phyloP scores from a whole-genome alignment of 2,113 vertebrate species.

The Odobenus rosmarus region DNA sequence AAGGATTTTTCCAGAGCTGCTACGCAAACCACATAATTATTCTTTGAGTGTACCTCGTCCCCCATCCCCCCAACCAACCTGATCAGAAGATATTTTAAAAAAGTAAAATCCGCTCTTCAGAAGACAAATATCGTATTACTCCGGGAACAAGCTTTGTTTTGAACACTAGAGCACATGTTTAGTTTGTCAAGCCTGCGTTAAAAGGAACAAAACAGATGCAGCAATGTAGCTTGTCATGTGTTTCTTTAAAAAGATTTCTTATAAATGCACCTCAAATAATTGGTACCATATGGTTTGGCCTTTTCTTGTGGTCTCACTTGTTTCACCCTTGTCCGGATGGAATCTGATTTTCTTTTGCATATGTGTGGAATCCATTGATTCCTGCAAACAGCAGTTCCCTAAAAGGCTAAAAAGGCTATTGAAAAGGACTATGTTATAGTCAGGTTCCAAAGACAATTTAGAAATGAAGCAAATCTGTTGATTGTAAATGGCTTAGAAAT shows the following conservation, averaged over 20 bases:
- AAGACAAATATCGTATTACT: not conserved
- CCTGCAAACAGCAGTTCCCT: not conserved
- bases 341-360: constrained; percentile 12
- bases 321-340: not conserved
- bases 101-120: not conserved
- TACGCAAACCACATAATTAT: not conserved
- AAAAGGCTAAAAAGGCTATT: not conserved
- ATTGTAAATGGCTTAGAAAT: constrained; percentile 2
- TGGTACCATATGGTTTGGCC: not conserved
- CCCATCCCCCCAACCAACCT: not conserved
- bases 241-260: not conserved
- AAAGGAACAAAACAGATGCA: not conserved
- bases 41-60: not conserved
- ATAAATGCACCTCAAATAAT: not conserved
- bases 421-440: not conserved
- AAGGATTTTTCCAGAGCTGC: not conserved
- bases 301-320: not conserved
- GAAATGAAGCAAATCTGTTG: not conserved
- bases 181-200: not conserved
- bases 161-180: not conserved
- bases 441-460: not conserved
- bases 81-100: not conserved
- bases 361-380: not conserved
- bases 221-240: not conserved
- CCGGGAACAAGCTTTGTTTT: not conserved